Evolutionary conservation across 1,140 invertebrate species (phyloP).

Genomic region (Harlomillsia oculata): DNA sequence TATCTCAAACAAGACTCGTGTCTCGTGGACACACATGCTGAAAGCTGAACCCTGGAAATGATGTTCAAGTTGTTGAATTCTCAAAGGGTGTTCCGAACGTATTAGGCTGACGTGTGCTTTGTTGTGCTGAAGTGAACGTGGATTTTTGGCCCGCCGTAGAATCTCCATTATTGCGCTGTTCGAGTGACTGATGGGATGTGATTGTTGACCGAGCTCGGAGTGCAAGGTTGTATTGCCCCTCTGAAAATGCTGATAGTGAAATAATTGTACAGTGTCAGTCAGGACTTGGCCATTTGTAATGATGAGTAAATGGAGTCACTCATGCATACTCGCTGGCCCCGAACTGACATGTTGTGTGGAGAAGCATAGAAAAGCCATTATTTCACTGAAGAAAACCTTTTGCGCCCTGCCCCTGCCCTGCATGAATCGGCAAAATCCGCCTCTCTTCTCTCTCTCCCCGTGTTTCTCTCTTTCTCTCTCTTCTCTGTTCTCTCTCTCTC

Average conservation of each 20-base stretch:
- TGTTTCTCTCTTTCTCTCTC: too few relatives aligned
- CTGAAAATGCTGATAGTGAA: constrained; percentile 3
- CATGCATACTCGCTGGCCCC: constrained; percentile 6
- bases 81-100: too few relatives aligned
- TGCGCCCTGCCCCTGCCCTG: too few relatives aligned
- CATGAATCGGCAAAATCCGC: too few relatives aligned
- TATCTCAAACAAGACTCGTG: constrained; percentile 3
- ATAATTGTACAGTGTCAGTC: constrained; percentile 24
- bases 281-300: constrained; percentile 17
- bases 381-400: too few relatives aligned
- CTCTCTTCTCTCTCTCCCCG: too few relatives aligned
- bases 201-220: constrained; percentile 2
- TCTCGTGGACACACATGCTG: constrained; percentile 6
- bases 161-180: neutral
- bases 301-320: constrained; percentile 16
- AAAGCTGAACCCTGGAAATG: too few relatives aligned
- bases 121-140: neutral
- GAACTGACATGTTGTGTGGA: too few relatives aligned
- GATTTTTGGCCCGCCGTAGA: neutral
- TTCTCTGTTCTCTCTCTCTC: too few relatives aligned
- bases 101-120: too few relatives aligned
- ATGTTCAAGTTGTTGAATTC: too few relatives aligned
- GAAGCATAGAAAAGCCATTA: too few relatives aligned
- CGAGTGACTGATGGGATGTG: constrained; percentile 1
- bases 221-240: neutral